Conservation (phyloP, 2,797 vertebrate species). For the Myotis findleyi region DNA sequence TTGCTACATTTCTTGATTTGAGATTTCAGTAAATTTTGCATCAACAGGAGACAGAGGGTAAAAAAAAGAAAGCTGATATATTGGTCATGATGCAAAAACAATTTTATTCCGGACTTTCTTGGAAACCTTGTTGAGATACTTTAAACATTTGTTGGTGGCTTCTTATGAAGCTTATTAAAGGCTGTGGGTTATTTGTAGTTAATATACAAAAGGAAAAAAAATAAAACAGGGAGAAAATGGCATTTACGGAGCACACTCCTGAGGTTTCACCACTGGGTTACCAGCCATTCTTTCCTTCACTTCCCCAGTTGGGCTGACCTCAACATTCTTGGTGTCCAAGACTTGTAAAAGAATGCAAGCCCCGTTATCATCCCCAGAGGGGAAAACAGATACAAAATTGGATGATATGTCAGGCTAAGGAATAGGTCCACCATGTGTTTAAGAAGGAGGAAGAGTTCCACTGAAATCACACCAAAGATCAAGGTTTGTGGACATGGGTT, state of each 20-base stretch:
- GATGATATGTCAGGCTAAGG: slow-evolving; percentile 73
- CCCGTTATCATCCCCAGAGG: slow-evolving; percentile 77
- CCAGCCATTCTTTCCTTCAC: slow-evolving; percentile 76
- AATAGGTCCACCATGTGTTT: slow-evolving; percentile 66
- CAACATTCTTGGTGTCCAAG: slow-evolving; percentile 79
- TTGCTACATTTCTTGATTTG: slow-evolving; percentile 44
- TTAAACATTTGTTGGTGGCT: slow-evolving; percentile 76
- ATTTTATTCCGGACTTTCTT: slow-evolving; percentile 59
- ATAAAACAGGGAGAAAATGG: slow-evolving; percentile 61
- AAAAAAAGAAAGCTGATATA: slow-evolving; percentile 11
- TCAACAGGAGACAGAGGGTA: neutral
- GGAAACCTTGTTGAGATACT: slow-evolving; percentile 66
- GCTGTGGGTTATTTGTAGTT: slow-evolving; percentile 73
- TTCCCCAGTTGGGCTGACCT: slow-evolving; percentile 76
- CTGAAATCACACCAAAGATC: slow-evolving; percentile 69
- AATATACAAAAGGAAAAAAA: slow-evolving; percentile 67
- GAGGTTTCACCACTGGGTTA: slow-evolving; percentile 66
- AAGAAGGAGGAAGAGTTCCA: neutral
- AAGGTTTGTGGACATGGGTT: slow-evolving; percentile 64
- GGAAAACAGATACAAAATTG: slow-evolving; percentile 73
- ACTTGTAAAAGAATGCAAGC: slow-evolving; percentile 80
- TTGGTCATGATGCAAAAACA: slow-evolving; percentile 45
- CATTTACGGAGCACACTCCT: slow-evolving; percentile 61
- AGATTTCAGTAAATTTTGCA: slow-evolving; percentile 50
- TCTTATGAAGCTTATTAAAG: slow-evolving; percentile 71